Conservation (phyloP, 2,888 invertebrate genomes). For the Netelia melanura region DNA sequence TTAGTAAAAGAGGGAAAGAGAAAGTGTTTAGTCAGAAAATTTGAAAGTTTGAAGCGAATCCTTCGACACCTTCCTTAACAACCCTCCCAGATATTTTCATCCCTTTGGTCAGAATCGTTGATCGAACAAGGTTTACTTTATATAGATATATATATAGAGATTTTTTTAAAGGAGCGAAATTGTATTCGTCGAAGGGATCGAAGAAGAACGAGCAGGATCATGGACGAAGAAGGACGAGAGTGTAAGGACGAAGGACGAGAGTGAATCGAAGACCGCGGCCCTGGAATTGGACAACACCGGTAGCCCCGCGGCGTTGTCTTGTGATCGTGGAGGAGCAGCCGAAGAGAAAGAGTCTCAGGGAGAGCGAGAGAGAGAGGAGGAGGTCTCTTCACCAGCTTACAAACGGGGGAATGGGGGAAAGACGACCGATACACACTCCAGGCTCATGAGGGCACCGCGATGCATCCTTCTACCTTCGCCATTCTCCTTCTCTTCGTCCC, state of each 20-base stretch:
- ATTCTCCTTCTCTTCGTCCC: slow-evolving; percentile 44
- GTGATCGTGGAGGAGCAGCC: slow-evolving; percentile 73
- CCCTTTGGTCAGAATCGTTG: background rate
- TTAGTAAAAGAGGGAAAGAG: slow-evolving; percentile 23
- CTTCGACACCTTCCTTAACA: slow-evolving; percentile 67
- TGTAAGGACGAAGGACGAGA: background rate
- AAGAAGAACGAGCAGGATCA: no score
- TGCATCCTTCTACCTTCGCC: slow-evolving; percentile 58
- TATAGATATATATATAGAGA: no score
- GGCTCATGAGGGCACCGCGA: slow-evolving; percentile 58
- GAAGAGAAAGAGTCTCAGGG: slow-evolving; percentile 16
- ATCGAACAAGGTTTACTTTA: background rate
- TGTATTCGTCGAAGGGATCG: no score
- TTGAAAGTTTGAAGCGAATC: slow-evolving; percentile 53
- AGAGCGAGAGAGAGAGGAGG: no score
- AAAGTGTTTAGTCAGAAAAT: slow-evolving; percentile 41
- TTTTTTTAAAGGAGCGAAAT: no score
- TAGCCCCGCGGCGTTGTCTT: slow-evolving; percentile 82
- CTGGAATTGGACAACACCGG: slow-evolving; percentile 81
- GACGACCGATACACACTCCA: slow-evolving; percentile 61
- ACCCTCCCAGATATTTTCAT: slow-evolving; percentile 24
- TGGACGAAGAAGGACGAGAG: slow-evolving; percentile 8
- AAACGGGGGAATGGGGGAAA: slow-evolving; percentile 4
- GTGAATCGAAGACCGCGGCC: slow-evolving; percentile 70
- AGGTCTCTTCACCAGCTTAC: no score